A percentile compares a stretch with the other conserved stretches of the same genome.
Conservation (phyloP, 2,888 invertebrate species). For the Drosophila pseudotakahashii region DNA sequence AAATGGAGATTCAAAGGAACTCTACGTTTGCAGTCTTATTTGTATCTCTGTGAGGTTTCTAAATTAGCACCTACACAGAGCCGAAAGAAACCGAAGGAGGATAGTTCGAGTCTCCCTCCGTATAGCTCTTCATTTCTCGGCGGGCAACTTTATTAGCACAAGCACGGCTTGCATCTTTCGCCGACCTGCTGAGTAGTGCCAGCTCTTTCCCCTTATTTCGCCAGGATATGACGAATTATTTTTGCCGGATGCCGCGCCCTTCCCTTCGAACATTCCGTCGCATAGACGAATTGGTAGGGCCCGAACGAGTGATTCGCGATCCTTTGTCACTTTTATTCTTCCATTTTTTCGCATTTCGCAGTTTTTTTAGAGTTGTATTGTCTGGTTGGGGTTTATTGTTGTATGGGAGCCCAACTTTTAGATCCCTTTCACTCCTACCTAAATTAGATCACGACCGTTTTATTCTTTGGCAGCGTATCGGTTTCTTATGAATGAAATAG, state of each 20-base stretch:
- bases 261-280: conserved; percentile 16
- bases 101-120: not conserved
- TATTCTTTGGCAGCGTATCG: conserved; percentile 13
- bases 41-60: conserved; percentile 57
- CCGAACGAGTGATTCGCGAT: not conserved
- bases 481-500: conserved; percentile 13
- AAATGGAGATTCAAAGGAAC: conserved; percentile 62
- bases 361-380: conserved; percentile 15
- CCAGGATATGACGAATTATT: conserved; percentile 75
- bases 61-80: conserved; percentile 67
- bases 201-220: conserved; percentile 18
- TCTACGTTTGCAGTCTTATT: not conserved
- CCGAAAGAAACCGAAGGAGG: not conserved
- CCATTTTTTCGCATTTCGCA: conserved; percentile 4
- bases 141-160: conserved; percentile 73
- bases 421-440: conserved; percentile 42
- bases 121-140: conserved; percentile 15
- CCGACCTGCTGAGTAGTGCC: conserved; percentile 11
- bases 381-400: conserved; percentile 19
- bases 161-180: conserved; percentile 61
- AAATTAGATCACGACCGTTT: conserved; percentile 56
- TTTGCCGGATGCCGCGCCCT: conserved; percentile 48
- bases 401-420: conserved; percentile 4
- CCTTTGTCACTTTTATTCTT: conserved; percentile 23
- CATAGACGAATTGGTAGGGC: conserved; percentile 27